phyloP scores from a whole-genome alignment of 2,113 vertebrate genomes.

The Phalacrocorax pelagicus region DNA sequence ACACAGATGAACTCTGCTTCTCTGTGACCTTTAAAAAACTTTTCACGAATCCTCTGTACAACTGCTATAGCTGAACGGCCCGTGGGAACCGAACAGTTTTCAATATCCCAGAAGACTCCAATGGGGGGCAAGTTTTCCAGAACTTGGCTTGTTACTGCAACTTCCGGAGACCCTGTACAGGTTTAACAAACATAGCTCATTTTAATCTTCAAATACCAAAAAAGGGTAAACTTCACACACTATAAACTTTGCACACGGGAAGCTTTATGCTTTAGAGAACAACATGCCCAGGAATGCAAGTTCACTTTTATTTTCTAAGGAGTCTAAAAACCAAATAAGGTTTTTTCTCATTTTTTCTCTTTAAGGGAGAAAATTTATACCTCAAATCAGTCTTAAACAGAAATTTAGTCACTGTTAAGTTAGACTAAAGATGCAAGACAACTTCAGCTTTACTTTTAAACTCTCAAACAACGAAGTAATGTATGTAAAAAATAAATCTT shows the following conservation, averaged over 20 bases:
- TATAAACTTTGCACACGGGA: neutral
- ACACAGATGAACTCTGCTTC: slow-evolving; percentile 99
- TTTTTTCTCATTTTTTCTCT: neutral
- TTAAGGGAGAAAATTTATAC: neutral
- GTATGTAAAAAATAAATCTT: neutral
- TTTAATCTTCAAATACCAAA: neutral
- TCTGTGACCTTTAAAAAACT: slow-evolving; percentile 94
- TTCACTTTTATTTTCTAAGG: neutral
- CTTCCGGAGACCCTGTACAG: slow-evolving; percentile 84
- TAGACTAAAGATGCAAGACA: neutral
- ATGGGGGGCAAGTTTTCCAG: slow-evolving; percentile 93
- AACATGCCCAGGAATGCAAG: neutral
- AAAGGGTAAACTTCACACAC: neutral
- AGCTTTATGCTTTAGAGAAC: neutral
- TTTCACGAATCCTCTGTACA: slow-evolving; percentile 90
- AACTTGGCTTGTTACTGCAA: slow-evolving; percentile 70
- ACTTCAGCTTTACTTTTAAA: neutral
- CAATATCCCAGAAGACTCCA: slow-evolving; percentile 99
- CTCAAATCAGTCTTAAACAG: neutral
- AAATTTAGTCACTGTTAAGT: neutral
- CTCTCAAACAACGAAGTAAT: neutral
- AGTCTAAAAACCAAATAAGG: neutral
- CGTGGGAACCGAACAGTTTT: slow-evolving; percentile 94
- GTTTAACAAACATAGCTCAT: slow-evolving; percentile 4
- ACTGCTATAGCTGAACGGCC: slow-evolving; percentile 91